Base-by-base conservation (phyloP, 2,888 invertebrate genomes). In the Morpho helenor region DNA sequence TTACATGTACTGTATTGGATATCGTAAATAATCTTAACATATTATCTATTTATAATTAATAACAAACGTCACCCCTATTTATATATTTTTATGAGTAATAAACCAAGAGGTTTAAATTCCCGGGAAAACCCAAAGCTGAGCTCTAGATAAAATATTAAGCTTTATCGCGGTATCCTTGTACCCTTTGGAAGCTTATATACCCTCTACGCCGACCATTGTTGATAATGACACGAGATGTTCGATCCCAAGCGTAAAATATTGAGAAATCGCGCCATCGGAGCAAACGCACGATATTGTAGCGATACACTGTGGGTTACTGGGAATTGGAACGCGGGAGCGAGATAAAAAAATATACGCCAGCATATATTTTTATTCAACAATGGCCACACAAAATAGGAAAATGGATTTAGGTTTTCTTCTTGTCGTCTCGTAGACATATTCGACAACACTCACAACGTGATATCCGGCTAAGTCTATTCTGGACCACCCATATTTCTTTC, bases 171-270 rank as follows among this genome's bases (percentile, higher is more conserved):
- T 49, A 60, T 57, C 52, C 54, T 50, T 59, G 60, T 60, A 59
- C 51, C 31, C 31, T 31, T 31, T 5, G 39, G 31, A 56, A 54
- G 58, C 58, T 53, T 59, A 47, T 53, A 9, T 52, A 46, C 22
- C 41, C 47, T 39, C n/a, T 22, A 23, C 42, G 54, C 42, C 46
- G 51, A 52, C 45, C 56, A 59, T 53, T 65, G 60, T 53, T 61
- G 56, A 61, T 66, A 66, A 66, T 65, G 60, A 62, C 61, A n/a
- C 59, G 61, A 52, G 53, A 59, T 56, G 53, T 59, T 59, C 63
- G 63, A 58, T 62, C 61, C 65, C 57, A 42, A 59, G 56, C 56
- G 63, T 65, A 62, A 66, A 65, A 66, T 62, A 63, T 56, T 57
- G 56, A 59, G 47, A 59, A 56, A 65, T 57, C 63, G 52, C 52